Base-by-base conservation (phyloP, 2,888 invertebrate species). In the Amblyteles armatorius region DNA sequence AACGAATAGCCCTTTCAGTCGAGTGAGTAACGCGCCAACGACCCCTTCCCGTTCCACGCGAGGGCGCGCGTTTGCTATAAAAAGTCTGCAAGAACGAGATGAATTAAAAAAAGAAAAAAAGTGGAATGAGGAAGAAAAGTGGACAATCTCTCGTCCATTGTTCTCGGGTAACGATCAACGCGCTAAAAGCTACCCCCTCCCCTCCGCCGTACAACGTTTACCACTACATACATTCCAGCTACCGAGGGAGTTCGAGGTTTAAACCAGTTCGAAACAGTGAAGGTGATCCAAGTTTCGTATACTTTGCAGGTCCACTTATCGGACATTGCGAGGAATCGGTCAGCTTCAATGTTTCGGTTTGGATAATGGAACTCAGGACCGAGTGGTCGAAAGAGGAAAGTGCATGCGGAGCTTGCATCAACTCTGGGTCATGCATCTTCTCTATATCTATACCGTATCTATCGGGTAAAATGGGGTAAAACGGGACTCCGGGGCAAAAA, bases 1-100 rank as follows among this genome's bases (percentile, higher is more conserved):
- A 84, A 84, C 71, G 74, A 74, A 65, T 78, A 73, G 79, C 71
- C 71, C 55, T 82, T 57, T 55, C 82, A 63, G 73, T 71, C 69
- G 79, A 82, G 74, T 84, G 79, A 84, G 69, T 74, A 76, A 50
- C 26, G 40, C 63, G 74, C 63, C 82, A 84, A 82, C 78, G 78
- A 84, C 81, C 81, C 81, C 79, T 63, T 74, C 69, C 13, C 36
- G 33, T 33, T 67, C 13, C 44, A 44, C 69, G 33, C 29, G 63
- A 16, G 33, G 29, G 63, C 33, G 33, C 29, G 29, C 63, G 63
- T 63, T 33, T 29, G 7, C 33, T 33, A 33, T n/a, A 33, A 33
- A 63, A 63, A 63, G 33, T 63, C 63, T 63, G 33, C 29, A 29
- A 63, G 63, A 33, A 50, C 55, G 63, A 63, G 63, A 76, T 65